These are phyloP conservation scores for Laticauda colubrina DNA, from an alignment of 2,113 vertebrate genomes.

Conservation along the genomic window DNA sequence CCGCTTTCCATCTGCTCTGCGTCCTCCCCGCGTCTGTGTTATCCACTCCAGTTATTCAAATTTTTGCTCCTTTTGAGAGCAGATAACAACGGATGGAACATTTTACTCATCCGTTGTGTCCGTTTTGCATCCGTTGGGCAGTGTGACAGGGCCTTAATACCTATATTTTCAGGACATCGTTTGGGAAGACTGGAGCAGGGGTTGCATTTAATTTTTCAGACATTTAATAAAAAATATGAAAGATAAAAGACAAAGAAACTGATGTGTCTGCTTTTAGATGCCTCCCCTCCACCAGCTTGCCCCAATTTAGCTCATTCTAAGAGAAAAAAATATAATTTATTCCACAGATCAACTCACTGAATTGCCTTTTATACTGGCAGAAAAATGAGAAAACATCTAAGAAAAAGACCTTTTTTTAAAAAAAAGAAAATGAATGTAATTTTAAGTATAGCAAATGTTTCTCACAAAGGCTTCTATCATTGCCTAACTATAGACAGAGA, in stretches of 20 bases:
- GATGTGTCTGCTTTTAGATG: neutral
- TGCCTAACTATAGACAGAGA: constrained; percentile 21
- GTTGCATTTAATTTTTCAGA: neutral
- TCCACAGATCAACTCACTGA: constrained; percentile 8
- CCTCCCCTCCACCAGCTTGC: neutral
- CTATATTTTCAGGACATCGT: neutral
- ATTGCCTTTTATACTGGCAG: neutral
- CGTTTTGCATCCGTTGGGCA: too few species aligned
- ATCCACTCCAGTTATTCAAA: too few species aligned
- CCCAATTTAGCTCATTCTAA: neutral
- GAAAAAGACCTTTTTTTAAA: neutral
- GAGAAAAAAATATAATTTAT: constrained; percentile 3
- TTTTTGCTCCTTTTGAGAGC: too few species aligned
- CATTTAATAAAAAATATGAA: neutral
- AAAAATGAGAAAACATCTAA: neutral
- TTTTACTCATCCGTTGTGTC: too few species aligned
- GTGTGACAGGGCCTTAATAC: too few species aligned
- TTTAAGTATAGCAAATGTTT: constrained; percentile 7
- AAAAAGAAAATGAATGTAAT: constrained; percentile 2
- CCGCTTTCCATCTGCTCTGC: too few species aligned
- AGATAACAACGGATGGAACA: too few species aligned
- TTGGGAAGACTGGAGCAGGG: neutral
- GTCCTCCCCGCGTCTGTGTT: too few species aligned
- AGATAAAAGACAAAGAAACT: neutral
- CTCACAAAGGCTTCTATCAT: constrained; percentile 15